Evolutionary conservation across 2,797 vertebrate species (phyloP).

Genomic region (Tiaroga cobitis): DNA sequence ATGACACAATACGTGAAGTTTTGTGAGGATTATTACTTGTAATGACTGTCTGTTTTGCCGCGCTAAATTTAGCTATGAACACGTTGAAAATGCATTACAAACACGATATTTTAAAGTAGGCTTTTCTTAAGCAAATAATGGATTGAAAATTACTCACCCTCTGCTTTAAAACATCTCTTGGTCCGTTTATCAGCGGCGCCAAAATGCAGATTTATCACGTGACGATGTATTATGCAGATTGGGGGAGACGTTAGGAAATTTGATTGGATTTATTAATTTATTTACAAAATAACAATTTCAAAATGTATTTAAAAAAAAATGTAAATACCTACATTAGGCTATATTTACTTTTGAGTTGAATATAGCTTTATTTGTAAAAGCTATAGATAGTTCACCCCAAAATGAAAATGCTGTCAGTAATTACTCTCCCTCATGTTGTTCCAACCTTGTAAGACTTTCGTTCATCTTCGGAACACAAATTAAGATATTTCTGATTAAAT

Average conservation of each 20-base stretch:
- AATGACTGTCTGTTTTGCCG: background rate
- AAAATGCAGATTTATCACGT: background rate
- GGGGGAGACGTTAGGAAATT: background rate
- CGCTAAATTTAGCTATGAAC: background rate
- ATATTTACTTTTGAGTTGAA: too few species aligned
- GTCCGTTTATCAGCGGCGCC: background rate
- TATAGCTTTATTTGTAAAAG: too few species aligned
- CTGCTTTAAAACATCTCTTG: background rate
- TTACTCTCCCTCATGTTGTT: too few species aligned
- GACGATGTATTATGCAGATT: background rate
- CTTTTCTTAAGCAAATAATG: background rate
- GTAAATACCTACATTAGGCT: too few species aligned
- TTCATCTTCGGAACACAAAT: too few species aligned
- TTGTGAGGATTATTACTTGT: background rate
- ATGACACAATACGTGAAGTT: too few species aligned
- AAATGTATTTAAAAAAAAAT: background rate
- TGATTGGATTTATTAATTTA: background rate
- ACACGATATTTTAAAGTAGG: background rate
- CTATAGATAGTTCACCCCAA: too few species aligned
- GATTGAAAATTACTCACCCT: background rate
- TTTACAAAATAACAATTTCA: background rate
- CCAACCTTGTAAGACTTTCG: too few species aligned
- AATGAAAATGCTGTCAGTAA: too few species aligned
- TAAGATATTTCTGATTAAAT: too few species aligned
- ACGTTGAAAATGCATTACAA: background rate